Base-by-base conservation (phyloP, 2,888 invertebrate genomes). In the Nomada flava region DNA sequence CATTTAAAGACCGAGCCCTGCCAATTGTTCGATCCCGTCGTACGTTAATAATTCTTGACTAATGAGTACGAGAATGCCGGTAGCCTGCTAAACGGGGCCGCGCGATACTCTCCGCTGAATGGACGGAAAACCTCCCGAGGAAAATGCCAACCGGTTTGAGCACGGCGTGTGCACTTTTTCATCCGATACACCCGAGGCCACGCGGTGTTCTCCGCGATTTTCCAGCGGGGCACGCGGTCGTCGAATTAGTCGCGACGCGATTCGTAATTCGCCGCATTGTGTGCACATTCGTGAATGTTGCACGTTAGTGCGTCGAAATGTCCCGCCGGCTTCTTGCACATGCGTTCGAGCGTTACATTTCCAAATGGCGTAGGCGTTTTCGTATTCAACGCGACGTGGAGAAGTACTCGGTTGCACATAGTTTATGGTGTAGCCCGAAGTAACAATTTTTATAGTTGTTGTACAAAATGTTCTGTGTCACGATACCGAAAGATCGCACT, bases 11-110 rank as follows among this genome's bases (percentile, higher is more conserved):
- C 72, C 73, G 63, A 50, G 44, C 70, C 57, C 29, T 53, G 73
- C 80, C 72, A 68, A 80, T 80, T 79, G 80, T 79, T 80, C 81
- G 67, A 80, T 80, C 72, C 67, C 73, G 80, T 73, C 67, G 80
- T 73, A 80, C 73, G 80, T 59, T 72, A 79, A 62, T 80, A 73
- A 80, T 80, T 79, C 73, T 68, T 73, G 57, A 80, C 81, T 80
- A 80, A 80, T 73, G 80, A 80, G 80, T 57, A 62, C 79, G 65
- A 79, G 71, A 79, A 79, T 68, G 79, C 50, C 47, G 70, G 23
- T 9, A 23, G 47, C 64, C 36, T 0, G 20, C 20, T 72, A 53
- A 44, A 44, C 73, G 36, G 57, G 50, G 44, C 26, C 44, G 4
- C 63, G 65, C 44, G 69, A 64, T 69, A 50, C n/a, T 44, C 55